Evolutionary conservation across 2,113 vertebrate species (phyloP).

Genomic region (Condylura cristata): DNA sequence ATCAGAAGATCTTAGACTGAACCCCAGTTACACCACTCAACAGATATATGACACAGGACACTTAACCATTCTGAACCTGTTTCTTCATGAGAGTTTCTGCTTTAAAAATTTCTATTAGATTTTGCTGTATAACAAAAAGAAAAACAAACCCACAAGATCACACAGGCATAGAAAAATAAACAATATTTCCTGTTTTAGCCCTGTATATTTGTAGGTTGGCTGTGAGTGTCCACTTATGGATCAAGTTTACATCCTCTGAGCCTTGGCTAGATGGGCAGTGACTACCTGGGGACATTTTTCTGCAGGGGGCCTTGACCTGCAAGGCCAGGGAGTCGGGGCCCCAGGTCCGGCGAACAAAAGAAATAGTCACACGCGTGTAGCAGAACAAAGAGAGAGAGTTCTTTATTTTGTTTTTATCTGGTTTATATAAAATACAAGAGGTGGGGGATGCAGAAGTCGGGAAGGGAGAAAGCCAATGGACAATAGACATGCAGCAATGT

Average conservation of each 20-base stretch:
- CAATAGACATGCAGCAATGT: too few relatives aligned
- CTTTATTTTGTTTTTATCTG: too few relatives aligned
- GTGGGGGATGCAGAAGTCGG: too few relatives aligned
- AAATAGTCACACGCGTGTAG: too few relatives aligned
- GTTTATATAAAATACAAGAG: too few relatives aligned
- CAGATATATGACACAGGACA: neutral
- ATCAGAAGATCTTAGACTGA: neutral
- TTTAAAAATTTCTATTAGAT: conserved; percentile 18
- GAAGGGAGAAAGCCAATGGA: too few relatives aligned
- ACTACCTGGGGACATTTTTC: neutral
- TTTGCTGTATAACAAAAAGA: neutral
- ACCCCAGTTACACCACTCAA: neutral
- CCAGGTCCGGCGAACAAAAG: too few relatives aligned
- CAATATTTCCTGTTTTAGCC: neutral
- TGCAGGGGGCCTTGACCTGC: too few relatives aligned
- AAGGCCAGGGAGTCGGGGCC: too few relatives aligned
- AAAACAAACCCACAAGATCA: neutral
- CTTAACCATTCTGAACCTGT: neutral
- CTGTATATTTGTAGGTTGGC: neutral
- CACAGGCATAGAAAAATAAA: neutral
- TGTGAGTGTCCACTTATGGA: neutral
- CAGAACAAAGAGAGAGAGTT: too few relatives aligned
- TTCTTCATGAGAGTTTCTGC: neutral
- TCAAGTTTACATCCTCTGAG: neutral
- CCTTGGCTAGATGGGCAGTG: neutral